Evolutionary conservation across 2,113 vertebrate species (phyloP), one percentile per base, ranked within the genome.

Genomic region (Sylvietta virens): DNA sequence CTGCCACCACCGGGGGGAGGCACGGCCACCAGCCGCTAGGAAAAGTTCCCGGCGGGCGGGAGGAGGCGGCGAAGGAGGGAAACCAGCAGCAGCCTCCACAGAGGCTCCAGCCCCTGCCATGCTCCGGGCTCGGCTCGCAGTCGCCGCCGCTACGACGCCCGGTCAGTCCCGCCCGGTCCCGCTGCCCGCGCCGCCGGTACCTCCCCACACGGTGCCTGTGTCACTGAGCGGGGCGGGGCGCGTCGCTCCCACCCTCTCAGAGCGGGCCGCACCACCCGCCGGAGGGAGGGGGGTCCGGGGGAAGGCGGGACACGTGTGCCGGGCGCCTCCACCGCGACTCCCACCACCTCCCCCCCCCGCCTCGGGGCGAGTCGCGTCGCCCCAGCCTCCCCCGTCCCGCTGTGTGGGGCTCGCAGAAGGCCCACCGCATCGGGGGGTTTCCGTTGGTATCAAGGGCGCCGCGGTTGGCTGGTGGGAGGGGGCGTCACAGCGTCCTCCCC

Each of bases 221-320:
- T 95, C 95, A 84, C 94, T 67, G 89, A 71, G 93, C 26, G 10
- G 65, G 95, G 96, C 60, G 86, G 93, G 45, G 94, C 70, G 44
- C 81, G 60, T 79, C 66, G 83, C 82, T 81, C 94, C 95, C 94
- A 74, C 95, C 95, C 95, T 90, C 90, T 92, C 74, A 7, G 91
- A 79, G 81, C 81, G 94, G 95, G 86, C 77, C 80, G 54, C 92
- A 95, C 95, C 96, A 94, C 89, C 85, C 90, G 85, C 90, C 58
- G 47, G 50, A 42, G 71, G 70, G 47, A 60, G 61, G 56, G 85
- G 91, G 50, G 18, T 2, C 17, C 15, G 21, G 4, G 31, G 26
- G 20, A 74, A 51, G 50, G 37, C 9, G 11, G n/a, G 17, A 80
- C 33, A 47, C 26, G 33, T 42, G 70, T n/a, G 4, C 54, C 15